Conservation (phyloP, 2,888 invertebrate species). For the Eupithecia exiguata region DNA sequence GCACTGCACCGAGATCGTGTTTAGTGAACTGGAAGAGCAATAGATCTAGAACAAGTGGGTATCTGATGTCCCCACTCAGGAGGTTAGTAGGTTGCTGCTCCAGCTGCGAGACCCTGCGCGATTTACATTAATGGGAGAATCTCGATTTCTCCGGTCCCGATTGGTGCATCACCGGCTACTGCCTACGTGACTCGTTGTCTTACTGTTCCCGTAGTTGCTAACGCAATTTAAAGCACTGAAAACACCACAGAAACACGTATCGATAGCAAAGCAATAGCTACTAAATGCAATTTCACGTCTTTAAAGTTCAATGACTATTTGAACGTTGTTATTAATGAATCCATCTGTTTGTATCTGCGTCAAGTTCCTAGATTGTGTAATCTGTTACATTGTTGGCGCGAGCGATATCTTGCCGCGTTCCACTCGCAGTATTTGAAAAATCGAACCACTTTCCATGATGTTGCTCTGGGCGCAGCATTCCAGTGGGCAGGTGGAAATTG, state of each 20-base stretch:
- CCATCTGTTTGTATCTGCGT: slow-evolving; percentile 26
- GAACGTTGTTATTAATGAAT: slow-evolving; percentile 23
- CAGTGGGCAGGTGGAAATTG: slow-evolving; percentile 68
- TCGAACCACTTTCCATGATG: slow-evolving; percentile 70
- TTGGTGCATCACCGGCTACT: slow-evolving; percentile 62
- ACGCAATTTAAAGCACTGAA: slow-evolving; percentile 60
- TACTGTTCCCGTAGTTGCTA: slow-evolving; percentile 56
- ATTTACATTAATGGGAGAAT: slow-evolving; percentile 77
- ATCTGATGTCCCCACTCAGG: slow-evolving; percentile 57
- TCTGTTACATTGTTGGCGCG: slow-evolving; percentile 37
- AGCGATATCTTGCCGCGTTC: slow-evolving; percentile 36
- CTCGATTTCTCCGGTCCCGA: slow-evolving; percentile 73
- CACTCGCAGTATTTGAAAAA: slow-evolving; percentile 63
- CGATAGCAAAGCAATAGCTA: slow-evolving; percentile 22
- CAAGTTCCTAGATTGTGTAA: slow-evolving; percentile 29
- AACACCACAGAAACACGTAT: slow-evolving; percentile 47
- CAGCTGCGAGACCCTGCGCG: slow-evolving; percentile 58
- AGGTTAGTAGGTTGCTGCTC: slow-evolving; percentile 77
- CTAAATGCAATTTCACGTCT: slow-evolving; percentile 4
- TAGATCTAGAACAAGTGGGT: slow-evolving; percentile 35
- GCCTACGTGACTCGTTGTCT: slow-evolving; percentile 64
- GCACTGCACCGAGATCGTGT: slow-evolving; percentile 32
- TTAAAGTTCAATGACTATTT: slow-evolving; percentile 13
- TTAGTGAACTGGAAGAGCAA: slow-evolving; percentile 17
- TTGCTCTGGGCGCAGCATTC: slow-evolving; percentile 64